Base-by-base conservation (phyloP, 2,113 vertebrate species). In the Carassius gibelio region DNA sequence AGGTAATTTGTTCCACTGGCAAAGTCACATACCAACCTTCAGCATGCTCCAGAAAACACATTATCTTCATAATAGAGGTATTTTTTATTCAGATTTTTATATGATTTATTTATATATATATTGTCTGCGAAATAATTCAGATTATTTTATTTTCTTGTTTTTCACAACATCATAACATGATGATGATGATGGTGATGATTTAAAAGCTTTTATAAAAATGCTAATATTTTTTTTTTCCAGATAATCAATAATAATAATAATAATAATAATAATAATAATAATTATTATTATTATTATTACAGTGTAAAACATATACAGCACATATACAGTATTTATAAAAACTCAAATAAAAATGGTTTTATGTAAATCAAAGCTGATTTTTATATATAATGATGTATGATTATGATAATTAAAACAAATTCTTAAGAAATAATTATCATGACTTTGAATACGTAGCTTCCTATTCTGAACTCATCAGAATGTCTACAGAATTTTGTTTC, bases 51-150 rank as follows among this genome's bases (percentile, higher is more conserved):
- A 8, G 71, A 75, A 74, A 75, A 15, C 38, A 75, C 11, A 50
- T 74, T 23, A 48, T 74, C 21, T 74, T 74, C 21, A 74, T 48
- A 21, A 71, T 42, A 71, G 68, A 71, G 68, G 19, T 71, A 42
- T 71, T 21, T 69, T 42, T 69, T 36, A 36, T 69, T 69, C 15
- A 69, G 15, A 66, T 69, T 30, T 1, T 66, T 7, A 66, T 30
- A 30, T 66, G 0, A 66, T 66, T 7, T 30, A 30, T 66, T 14
- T 64, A 5, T 66, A 30, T 66, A 66, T 61, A 61, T 61, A n/a
- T n/a, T 61, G 21, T 61, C 57, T 61, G 21, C n/a, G 57, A 61
- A 61, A 61, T n/a, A 61, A 61, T 61, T 21, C 17, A 19, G 17
- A 57, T 57, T 19, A 57, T 57, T 57, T 19, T 2, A 57, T 57